These are phyloP conservation scores for Bettongia penicillata DNA, from an alignment of 2,113 vertebrate species.

Conservation along the genomic window DNA sequence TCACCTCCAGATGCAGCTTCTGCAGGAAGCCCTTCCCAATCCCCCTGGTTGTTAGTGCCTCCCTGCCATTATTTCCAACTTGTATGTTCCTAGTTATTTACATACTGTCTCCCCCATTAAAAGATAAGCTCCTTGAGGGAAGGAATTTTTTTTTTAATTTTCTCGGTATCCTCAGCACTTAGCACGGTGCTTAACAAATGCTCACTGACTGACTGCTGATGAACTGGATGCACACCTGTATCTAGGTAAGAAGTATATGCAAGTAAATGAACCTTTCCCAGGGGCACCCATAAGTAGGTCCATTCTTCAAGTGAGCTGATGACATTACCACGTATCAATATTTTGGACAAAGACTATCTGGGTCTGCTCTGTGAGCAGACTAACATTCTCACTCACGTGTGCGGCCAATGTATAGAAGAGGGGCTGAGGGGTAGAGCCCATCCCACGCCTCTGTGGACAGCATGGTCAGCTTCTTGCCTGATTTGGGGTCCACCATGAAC, in stretches of 20 bases:
- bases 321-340: not conserved
- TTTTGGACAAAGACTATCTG: fast-evolving
- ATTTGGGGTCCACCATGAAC: conserved; percentile 96
- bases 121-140: not conserved
- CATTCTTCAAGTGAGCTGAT: not conserved
- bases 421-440: conserved; percentile 89
- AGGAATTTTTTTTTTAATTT: not conserved
- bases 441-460: conserved; percentile 91
- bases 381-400: conserved; percentile 87
- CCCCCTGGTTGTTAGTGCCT: not conserved
- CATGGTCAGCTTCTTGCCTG: conserved; percentile 95
- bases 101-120: not conserved
- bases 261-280: not conserved
- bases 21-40: not conserved
- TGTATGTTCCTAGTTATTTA: not conserved
- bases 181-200: too few species aligned
- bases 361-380: not conserved
- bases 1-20: not conserved
- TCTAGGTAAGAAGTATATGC: not conserved
- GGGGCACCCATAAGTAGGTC: not conserved
- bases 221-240: not conserved
- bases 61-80: not conserved
- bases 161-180: not conserved
- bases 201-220: not conserved
- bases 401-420: conserved; percentile 94